phyloP scores from a whole-genome alignment of 2,888 invertebrate species.

The Lumbricus terrestris region DNA sequence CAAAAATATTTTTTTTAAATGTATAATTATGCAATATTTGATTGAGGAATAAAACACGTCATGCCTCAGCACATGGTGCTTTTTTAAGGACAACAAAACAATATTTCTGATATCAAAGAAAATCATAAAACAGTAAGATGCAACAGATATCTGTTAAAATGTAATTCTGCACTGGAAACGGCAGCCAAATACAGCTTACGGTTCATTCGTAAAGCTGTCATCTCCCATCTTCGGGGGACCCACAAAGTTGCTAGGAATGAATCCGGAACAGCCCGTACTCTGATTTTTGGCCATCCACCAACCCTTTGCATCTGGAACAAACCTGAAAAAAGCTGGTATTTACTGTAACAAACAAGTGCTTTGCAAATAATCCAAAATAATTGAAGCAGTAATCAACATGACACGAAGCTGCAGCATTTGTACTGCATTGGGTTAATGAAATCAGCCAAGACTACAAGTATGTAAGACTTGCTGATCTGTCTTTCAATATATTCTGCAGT shows the following conservation, averaged over 20 bases:
- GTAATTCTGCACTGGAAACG: background rate
- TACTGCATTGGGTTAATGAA: background rate
- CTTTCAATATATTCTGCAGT: too few relatives aligned
- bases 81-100: too few relatives aligned
- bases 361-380: background rate
- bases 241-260: conserved; percentile 96
- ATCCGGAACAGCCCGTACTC: conserved; percentile 64
- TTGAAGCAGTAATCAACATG: background rate
- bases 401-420: background rate
- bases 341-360: background rate
- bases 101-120: too few relatives aligned
- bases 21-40: too few relatives aligned
- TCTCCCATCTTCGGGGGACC: conserved; percentile 22
- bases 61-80: too few relatives aligned
- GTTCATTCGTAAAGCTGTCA: background rate
- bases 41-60: too few relatives aligned
- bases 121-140: background rate
- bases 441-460: too few relatives aligned
- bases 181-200: background rate
- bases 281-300: conserved; percentile 40
- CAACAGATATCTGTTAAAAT: background rate
- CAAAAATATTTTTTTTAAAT: too few relatives aligned
- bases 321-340: background rate
- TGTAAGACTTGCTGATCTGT: too few relatives aligned
- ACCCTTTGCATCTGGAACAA: conserved; percentile 21